These are phyloP conservation scores for Mesoligia furuncula DNA, from an alignment of 2,888 invertebrate genomes.

Conservation along the genomic window DNA sequence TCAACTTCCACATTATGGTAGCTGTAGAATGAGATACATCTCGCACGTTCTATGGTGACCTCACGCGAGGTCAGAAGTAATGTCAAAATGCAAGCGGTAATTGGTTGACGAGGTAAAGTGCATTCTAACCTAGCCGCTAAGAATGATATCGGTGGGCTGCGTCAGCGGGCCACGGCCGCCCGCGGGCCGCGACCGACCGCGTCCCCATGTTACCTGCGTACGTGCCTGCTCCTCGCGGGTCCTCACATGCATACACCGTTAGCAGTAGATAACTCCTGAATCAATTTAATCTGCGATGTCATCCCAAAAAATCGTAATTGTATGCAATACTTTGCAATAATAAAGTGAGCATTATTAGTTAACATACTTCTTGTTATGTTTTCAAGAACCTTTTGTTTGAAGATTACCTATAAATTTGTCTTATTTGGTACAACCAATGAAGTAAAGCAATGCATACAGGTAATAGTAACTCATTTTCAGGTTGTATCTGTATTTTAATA, in stretches of 20 bases:
- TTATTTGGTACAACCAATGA: not conserved
- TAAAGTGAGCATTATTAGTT: not conserved
- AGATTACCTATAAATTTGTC: slow-evolving; percentile 6
- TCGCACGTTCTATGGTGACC: slow-evolving; percentile 46
- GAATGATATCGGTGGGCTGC: slow-evolving; percentile 60
- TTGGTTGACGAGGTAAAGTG: slow-evolving; percentile 62
- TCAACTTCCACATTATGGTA: slow-evolving; percentile 79
- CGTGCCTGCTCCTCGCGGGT: slow-evolving; percentile 44
- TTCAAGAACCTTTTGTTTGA: slow-evolving; percentile 47
- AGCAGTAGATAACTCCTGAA: slow-evolving; percentile 7
- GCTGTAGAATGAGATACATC: slow-evolving; percentile 57
- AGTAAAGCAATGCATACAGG: not conserved
- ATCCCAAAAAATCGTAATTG: slow-evolving; percentile 19
- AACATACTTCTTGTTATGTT: slow-evolving; percentile 9
- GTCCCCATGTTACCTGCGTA: slow-evolving; percentile 62
- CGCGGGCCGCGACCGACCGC: slow-evolving; percentile 50
- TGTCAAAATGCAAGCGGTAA: slow-evolving; percentile 50
- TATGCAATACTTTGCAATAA: not conserved
- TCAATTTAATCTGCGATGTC: slow-evolving; percentile 11
- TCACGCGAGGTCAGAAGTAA: slow-evolving; percentile 44
- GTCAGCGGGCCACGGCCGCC: slow-evolving; percentile 67
- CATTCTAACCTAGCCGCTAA: slow-evolving; percentile 79
- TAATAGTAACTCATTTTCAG: not conserved
- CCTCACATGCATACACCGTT: slow-evolving; percentile 18
- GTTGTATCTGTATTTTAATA: not conserved